Base-by-base conservation (phyloP, 2,888 invertebrate species). In the Xestobium rufovillosum region DNA sequence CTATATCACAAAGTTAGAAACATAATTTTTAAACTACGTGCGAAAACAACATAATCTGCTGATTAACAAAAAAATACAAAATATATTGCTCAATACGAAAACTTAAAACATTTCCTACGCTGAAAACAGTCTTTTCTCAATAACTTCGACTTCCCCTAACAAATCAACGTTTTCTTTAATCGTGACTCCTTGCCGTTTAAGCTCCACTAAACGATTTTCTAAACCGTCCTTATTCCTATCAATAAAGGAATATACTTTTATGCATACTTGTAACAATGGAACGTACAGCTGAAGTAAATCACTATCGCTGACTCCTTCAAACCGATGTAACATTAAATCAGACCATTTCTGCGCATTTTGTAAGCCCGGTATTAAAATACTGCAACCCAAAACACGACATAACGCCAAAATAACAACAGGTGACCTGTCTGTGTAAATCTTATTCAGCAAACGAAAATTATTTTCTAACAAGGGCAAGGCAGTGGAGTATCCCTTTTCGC, bases 301-400 rank as follows among this genome's bases (percentile, higher is more conserved):
- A 9, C 75, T 74, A 58, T 83, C 83, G 52, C 80, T 78, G 44
- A 83, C 76, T 2, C 75, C 79, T 45, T 83, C 80, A 48, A 77
- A 83, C 33, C 83, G 70, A 50, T 73, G 72, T n/a, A 83, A 59
- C 0, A 82, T 81, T 3, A 83, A 63, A 41, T 76, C 74, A 1
- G 80, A 80, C 78, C 80, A 83, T 41, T 75, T 71, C 49, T 79
- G 74, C 2, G 77, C 76, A 15, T 76, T 73, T 1, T 76, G 68
- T 2, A 72, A 69, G 13, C 67, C 67, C 4, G 70, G 66, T 31
- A 65, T 62, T 13, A 65, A 52, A 19, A 59, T 52, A 1, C 70
- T 70, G 44, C 76, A 75, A 0, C 76, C 80, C n/a, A 83, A 75
- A 11, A 83, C 67, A 19, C 82, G 73, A 49, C 83, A 83, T 16